Evolutionary conservation across 2,888 invertebrate genomes (phyloP).

Genomic region (Mactromeris polynyma): DNA sequence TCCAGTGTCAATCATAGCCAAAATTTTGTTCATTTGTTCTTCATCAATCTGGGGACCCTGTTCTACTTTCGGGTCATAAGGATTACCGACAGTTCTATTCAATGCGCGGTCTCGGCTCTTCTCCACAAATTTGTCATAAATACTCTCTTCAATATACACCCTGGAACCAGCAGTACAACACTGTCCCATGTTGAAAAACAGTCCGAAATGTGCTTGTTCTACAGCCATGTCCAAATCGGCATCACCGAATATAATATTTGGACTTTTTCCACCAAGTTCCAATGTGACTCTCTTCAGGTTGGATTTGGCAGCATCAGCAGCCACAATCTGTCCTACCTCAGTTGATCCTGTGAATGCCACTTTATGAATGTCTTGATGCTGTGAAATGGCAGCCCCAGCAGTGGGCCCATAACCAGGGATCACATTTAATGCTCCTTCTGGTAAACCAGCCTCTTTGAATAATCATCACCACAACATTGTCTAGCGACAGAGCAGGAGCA

Average conservation of each 20-base stretch:
- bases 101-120: slow-evolving; percentile 93
- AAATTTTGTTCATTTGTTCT: slow-evolving; percentile 92
- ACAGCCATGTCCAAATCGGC: slow-evolving; percentile 89
- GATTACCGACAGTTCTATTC: slow-evolving; percentile 94
- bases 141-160: slow-evolving; percentile 95
- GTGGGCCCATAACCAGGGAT: slow-evolving; percentile 93
- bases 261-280: slow-evolving; percentile 98
- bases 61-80: slow-evolving; percentile 93
- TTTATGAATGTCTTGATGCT: slow-evolving; percentile 87
- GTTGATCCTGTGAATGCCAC: slow-evolving; percentile 94
- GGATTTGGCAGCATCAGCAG: slow-evolving; percentile 91
- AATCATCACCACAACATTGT: slow-evolving; percentile 95
- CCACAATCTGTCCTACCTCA: slow-evolving; percentile 93
- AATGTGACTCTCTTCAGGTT: slow-evolving; percentile 95
- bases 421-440: slow-evolving; percentile 96
- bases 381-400: slow-evolving; percentile 87
- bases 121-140: slow-evolving; percentile 96
- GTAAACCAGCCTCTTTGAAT: slow-evolving; percentile 95
- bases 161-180: slow-evolving; percentile 97
- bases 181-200: slow-evolving; percentile 98
- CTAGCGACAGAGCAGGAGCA: slow-evolving; percentile 90
- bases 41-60: slow-evolving; percentile 93
- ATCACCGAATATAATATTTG: slow-evolving; percentile 95
- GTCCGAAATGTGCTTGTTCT: slow-evolving; percentile 90
- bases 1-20: slow-evolving; percentile 92